These are phyloP conservation scores for Caenorhabditis sinica DNA, from an alignment of 2,888 invertebrate species.

Conservation along the genomic window DNA sequence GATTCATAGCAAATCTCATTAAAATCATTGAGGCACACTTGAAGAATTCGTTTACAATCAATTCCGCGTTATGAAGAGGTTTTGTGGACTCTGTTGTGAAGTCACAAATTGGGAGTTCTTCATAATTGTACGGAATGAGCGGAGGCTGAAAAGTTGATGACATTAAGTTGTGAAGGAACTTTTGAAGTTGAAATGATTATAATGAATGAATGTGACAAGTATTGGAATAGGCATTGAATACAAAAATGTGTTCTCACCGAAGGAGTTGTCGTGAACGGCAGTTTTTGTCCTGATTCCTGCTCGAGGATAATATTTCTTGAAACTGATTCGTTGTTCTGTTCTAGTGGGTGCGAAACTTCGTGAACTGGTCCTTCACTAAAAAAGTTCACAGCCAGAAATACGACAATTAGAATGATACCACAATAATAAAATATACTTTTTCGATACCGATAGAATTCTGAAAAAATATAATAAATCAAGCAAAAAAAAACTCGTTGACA, in stretches of 20 bases:
- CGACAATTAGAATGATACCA: conserved; percentile 14
- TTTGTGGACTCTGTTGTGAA: conserved; percentile 14
- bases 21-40: conserved; percentile 51
- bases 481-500: not conserved
- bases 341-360: not conserved
- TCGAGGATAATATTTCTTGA: conserved; percentile 10
- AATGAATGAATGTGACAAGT: no score
- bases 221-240: no score
- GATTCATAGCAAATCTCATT: conserved; percentile 38
- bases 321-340: not conserved
- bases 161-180: no score
- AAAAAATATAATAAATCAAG: no score
- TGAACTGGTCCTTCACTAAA: conserved; percentile 14
- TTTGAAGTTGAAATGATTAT: not conserved
- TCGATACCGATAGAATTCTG: conserved; percentile 45
- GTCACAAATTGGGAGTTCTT: conserved; percentile 31
- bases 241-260: conserved; percentile 6
- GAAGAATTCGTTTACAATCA: conserved; percentile 20
- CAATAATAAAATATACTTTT: conserved; percentile 35
- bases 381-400: conserved; percentile 37
- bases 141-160: conserved; percentile 43
- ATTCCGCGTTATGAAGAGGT: not conserved
- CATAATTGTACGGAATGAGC: conserved; percentile 36
- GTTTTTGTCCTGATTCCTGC: conserved; percentile 21
- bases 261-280: conserved; percentile 40